These are phyloP conservation scores for Hippocampus comes DNA, from an alignment of 2,113 vertebrate species.

Conservation along the genomic window DNA sequence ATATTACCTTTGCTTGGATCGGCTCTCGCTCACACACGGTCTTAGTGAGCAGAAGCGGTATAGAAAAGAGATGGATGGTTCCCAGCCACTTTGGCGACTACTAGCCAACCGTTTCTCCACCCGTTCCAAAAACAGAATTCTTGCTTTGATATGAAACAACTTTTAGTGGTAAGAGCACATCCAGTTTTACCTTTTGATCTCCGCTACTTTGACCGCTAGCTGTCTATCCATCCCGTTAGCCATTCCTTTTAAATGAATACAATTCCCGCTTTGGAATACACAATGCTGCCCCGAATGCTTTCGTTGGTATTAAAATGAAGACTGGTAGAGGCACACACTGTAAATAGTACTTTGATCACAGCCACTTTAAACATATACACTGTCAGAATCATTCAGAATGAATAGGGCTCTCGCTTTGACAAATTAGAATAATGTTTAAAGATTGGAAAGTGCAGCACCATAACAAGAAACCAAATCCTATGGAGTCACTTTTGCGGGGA, in stretches of 20 bases:
- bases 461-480: background rate
- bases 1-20: too few relatives aligned
- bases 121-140: background rate
- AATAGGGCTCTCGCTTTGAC: background rate
- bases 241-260: background rate
- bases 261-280: background rate
- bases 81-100: too few relatives aligned
- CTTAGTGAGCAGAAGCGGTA: too few relatives aligned
- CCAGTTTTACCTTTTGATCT: background rate
- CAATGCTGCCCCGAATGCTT: background rate
- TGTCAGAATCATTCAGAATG: conserved; percentile 3
- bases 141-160: background rate
- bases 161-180: background rate
- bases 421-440: conserved; percentile 3
- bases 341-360: background rate
- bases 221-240: background rate
- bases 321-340: background rate
- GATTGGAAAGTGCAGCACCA: background rate
- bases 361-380: background rate
- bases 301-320: background rate
- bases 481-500: background rate
- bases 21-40: too few relatives aligned
- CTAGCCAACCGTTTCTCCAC: too few relatives aligned
- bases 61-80: too few relatives aligned
- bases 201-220: background rate